A percentile compares a stretch with the other conserved stretches of the same genome.
phyloP scores from a whole-genome alignment of 1,140 invertebrate species.

The Drepana arcuata region DNA sequence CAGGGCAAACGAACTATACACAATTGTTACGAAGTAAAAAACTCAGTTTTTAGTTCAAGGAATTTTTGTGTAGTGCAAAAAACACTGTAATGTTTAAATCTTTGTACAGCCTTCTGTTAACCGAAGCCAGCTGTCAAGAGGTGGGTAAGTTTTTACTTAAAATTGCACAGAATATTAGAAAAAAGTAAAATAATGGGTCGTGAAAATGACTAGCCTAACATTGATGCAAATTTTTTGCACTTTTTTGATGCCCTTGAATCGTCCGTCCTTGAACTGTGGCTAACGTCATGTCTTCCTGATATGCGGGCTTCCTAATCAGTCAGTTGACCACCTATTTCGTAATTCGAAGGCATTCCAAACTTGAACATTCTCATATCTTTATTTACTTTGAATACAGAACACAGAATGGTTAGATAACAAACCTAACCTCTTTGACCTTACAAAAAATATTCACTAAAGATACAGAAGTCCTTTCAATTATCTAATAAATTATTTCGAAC shows the following conservation, averaged over 20 bases:
- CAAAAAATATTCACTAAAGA: conserved; percentile 5
- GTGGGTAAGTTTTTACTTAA: conserved; percentile 73
- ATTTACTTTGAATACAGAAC: too few relatives aligned
- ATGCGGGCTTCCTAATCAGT: conserved; percentile 3
- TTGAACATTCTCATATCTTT: too few relatives aligned
- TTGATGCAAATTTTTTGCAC: conserved; percentile 20
- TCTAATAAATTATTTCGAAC: too few relatives aligned
- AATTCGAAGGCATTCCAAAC: too few relatives aligned
- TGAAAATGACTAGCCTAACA: background rate
- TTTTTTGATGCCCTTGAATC: conserved; percentile 40
- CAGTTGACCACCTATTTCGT: too few relatives aligned
- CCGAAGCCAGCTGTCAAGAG: conserved; percentile 74
- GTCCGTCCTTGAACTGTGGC: conserved; percentile 49
- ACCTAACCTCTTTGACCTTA: conserved; percentile 57
- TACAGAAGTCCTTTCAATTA: too few relatives aligned
- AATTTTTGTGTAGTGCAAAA: conserved; percentile 48
- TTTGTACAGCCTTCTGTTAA: conserved; percentile 60
- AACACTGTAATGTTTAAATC: conserved; percentile 70
- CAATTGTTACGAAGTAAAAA: conserved; percentile 34
- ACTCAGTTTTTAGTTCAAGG: conserved; percentile 39
- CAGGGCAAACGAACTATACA: conserved; percentile 50
- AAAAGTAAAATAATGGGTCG: background rate
- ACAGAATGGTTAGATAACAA: conserved; percentile 56
- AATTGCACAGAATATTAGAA: conserved; percentile 13
- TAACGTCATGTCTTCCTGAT: conserved; percentile 23